phyloP scores from a whole-genome alignment of 2,113 vertebrate species.

The Columbina picui region DNA sequence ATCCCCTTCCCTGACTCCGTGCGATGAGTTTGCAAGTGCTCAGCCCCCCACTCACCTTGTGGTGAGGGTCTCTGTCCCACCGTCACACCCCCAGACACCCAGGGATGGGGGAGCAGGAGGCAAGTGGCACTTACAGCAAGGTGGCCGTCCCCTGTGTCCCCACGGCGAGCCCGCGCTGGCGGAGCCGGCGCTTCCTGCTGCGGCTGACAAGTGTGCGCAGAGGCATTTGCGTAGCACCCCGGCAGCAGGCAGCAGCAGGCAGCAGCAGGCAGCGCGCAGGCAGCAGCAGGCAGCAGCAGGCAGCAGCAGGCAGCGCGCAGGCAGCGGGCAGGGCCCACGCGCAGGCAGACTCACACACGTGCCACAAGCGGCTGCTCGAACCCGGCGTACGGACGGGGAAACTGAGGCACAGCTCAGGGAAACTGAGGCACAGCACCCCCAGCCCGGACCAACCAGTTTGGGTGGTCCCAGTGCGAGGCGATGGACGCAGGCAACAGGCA shows the following conservation, averaged over 20 bases:
- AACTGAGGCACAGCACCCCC: not conserved
- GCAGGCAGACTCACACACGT: not conserved
- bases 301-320: not conserved
- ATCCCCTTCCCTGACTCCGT: fast-evolving
- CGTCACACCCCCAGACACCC: fast-evolving
- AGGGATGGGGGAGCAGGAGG: not conserved
- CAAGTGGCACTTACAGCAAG: not conserved
- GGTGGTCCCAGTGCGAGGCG: fast-evolving
- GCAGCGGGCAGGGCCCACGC: not conserved
- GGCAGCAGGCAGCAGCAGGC: not conserved
- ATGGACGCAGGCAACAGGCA: not conserved
- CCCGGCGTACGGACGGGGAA: not conserved
- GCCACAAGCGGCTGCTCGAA: not conserved
- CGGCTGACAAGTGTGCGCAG: not conserved
- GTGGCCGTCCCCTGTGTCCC: not conserved
- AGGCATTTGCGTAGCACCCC: not conserved
- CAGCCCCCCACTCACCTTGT: not conserved
- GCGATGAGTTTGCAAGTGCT: not conserved
- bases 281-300: no score
- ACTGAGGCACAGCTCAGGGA: not conserved
- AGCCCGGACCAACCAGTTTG: not conserved
- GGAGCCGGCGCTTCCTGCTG: not conserved
- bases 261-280: not conserved
- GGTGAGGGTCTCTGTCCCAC: fast-evolving
- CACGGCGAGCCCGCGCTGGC: fast-evolving